These are phyloP conservation scores for Chiloscyllium plagiosum DNA, from an alignment of 2,113 vertebrate species.

Conservation along the genomic window DNA sequence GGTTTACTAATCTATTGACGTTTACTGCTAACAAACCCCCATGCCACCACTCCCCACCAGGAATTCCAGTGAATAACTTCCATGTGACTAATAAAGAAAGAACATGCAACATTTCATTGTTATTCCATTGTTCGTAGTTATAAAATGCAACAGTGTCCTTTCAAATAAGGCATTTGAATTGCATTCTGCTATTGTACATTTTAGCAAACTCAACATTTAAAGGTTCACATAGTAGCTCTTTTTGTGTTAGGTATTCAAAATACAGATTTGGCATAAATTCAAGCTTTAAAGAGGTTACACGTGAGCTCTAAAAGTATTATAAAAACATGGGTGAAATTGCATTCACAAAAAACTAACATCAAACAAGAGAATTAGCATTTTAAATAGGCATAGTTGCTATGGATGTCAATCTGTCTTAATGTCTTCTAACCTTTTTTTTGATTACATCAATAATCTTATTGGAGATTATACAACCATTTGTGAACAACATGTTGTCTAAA, in stretches of 20 bases:
- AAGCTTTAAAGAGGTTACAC: not conserved
- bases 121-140: not conserved
- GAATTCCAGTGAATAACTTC: not conserved
- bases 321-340: not conserved
- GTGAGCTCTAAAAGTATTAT: not conserved
- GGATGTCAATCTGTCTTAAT: not conserved
- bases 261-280: not conserved
- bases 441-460: not conserved
- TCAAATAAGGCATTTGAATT: not conserved
- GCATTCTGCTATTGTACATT: not conserved
- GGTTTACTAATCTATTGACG: not conserved
- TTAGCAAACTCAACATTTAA: not conserved
- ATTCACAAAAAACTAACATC: not conserved
- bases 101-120: not conserved
- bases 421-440: not conserved
- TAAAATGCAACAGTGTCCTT: not conserved
- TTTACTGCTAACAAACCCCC: not conserved
- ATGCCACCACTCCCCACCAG: too few species aligned
- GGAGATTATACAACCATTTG: not conserved
- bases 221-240: not conserved
- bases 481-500: too few species aligned
- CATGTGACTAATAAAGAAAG: conserved; percentile 14
- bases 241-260: not conserved
- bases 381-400: not conserved
- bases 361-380: not conserved